Evolutionary conservation across 2,888 invertebrate species (phyloP).

Genomic region (Colletes collaris): DNA sequence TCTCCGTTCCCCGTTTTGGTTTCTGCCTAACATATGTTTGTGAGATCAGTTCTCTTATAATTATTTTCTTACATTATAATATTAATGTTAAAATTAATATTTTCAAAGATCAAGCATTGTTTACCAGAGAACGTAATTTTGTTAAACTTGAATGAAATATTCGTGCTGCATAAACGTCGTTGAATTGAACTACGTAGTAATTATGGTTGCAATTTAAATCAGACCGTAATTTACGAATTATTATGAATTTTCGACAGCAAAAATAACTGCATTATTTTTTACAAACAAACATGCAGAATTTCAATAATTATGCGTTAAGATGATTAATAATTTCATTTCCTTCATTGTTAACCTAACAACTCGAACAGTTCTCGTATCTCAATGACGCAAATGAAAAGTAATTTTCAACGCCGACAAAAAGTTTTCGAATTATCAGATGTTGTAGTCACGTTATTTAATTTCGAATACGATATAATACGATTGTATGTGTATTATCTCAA

Average conservation of each 20-base stretch:
- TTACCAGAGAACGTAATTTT: too few species aligned
- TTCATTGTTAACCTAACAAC: constrained; percentile 8
- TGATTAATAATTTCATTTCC: not conserved
- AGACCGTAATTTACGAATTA: not conserved
- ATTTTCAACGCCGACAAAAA: too few species aligned
- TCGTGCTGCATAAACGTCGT: not conserved
- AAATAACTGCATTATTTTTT: not conserved
- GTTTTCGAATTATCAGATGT: not conserved
- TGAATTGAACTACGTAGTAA: constrained; percentile 14
- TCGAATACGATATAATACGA: too few species aligned
- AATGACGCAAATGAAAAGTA: not conserved
- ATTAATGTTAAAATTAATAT: too few species aligned
- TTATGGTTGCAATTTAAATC: constrained; percentile 1
- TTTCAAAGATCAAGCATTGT: too few species aligned
- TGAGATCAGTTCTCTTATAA: too few species aligned
- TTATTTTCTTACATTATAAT: too few species aligned
- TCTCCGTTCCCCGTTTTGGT: too few species aligned
- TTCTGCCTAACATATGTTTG: too few species aligned
- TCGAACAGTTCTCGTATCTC: not conserved
- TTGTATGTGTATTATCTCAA: not conserved
- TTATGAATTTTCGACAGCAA: not conserved
- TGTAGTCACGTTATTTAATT: not conserved
- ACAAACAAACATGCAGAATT: not conserved
- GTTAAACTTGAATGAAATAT: not conserved
- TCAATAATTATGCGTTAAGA: not conserved